Evolutionary conservation across 2,113 vertebrate species (phyloP).

Genomic region (Tiliqua scincoides): DNA sequence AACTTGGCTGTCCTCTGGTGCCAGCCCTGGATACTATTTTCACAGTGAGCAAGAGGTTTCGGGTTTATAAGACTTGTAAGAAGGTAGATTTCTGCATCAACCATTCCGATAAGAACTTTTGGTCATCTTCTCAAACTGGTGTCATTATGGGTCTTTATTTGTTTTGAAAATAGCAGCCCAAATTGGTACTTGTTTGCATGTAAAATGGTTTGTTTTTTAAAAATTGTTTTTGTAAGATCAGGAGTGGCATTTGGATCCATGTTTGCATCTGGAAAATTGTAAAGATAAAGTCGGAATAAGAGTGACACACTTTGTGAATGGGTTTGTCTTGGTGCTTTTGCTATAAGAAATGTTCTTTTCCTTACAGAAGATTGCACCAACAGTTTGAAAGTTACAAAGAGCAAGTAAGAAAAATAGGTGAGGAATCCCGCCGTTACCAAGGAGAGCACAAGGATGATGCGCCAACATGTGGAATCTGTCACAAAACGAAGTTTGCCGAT

Average conservation of each 20-base stretch:
- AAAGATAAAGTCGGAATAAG: constrained; percentile 18
- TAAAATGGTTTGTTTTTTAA: neutral
- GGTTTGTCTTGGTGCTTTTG: constrained; percentile 30
- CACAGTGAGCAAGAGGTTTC: too few relatives aligned
- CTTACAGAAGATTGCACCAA: constrained; percentile 93
- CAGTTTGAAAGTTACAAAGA: constrained; percentile 99
- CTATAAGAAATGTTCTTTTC: constrained; percentile 67
- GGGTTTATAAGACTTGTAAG: too few relatives aligned
- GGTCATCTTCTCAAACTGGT: neutral
- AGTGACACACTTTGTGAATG: constrained; percentile 10
- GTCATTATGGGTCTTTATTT: neutral
- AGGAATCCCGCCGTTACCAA: constrained; percentile 91
- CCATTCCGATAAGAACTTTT: neutral
- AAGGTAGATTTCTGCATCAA: neutral
- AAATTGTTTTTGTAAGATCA: neutral
- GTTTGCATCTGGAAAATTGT: constrained; percentile 14
- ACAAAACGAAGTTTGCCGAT: constrained; percentile 97
- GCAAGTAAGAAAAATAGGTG: constrained; percentile 96
- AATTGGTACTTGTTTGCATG: neutral
- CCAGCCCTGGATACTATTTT: neutral
- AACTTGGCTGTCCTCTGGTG: too few relatives aligned
- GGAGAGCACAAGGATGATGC: constrained; percentile 95
- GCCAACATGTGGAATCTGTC: constrained; percentile 97
- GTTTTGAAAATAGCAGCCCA: neutral
- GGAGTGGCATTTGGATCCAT: neutral